Percentiles rank a stretch among this genome's conserved stretches.
Evolutionary conservation across 2,888 invertebrate genomes (phyloP).

Genomic region (Quadroppia sp.): DNA sequence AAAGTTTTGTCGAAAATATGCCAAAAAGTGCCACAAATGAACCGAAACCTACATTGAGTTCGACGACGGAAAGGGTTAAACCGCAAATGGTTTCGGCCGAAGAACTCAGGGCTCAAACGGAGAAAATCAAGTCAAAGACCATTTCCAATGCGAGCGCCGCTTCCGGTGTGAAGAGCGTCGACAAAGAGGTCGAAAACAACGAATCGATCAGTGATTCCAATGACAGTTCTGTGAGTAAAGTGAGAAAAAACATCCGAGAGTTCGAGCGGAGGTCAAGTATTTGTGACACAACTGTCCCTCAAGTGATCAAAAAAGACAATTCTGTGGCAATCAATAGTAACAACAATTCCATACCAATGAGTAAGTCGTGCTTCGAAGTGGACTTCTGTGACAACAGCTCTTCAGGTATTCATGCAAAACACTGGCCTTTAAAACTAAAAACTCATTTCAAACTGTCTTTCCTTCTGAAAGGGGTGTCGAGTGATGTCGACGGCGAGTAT

Average conservation of each 20-base stretch:
- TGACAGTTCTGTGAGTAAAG: conserved; percentile 35
- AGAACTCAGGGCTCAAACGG: conserved; percentile 9
- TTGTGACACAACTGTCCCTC: not conserved
- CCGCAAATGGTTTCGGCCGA: not conserved
- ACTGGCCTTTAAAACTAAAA: no score
- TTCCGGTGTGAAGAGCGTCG: not conserved
- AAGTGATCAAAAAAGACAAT: not conserved
- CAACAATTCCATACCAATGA: conserved; percentile 38
- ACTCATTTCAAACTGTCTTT: not conserved
- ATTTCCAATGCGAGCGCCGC: not conserved
- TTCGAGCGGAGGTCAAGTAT: conserved; percentile 41
- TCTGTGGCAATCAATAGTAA: not conserved
- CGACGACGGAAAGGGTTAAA: not conserved
- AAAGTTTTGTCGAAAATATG: conserved; percentile 19
- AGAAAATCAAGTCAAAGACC: conserved; percentile 21
- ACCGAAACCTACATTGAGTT: not conserved
- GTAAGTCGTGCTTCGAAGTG: conserved; percentile 44
- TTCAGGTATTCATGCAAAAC: conserved; percentile 1
- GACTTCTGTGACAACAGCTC: conserved; percentile 38
- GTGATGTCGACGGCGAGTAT: conserved; percentile 36
- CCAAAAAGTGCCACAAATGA: not conserved
- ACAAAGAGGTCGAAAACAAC: not conserved
- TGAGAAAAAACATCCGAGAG: conserved; percentile 40
- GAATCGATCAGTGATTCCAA: not conserved
- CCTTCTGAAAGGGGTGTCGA: not conserved